Evolutionary conservation across 2,113 vertebrate species (phyloP), one percentile per base, ranked within the genome.

Genomic region (Myiagra hebetior): DNA sequence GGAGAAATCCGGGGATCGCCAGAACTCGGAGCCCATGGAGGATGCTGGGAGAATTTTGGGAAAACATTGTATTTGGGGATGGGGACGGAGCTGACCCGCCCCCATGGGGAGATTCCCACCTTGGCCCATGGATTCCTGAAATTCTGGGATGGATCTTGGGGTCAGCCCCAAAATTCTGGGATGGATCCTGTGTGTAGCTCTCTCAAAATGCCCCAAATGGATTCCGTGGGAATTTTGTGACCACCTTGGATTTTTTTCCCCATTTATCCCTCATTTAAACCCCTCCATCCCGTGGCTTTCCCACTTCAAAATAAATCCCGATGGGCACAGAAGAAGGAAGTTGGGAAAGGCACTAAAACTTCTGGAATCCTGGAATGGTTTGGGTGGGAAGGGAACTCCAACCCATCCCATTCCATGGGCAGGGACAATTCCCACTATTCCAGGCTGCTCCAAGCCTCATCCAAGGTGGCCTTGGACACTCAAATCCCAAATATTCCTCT

Each of bases 21-120:
- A 5, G 2, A 6, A 23, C 15, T 14, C 65, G 10, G 19, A 68
- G 42, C 20, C 37, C 1, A 0, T 1, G 41, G 18, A 27, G 67
- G 27, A 24, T 7, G 27, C 3, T 27, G 57, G 55, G 27, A 59
- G 24, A 2, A 2, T 24, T 6, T 9, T 10, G 19, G 44, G 42
- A 56, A 21, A 4, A 1, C 0, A 8, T 11, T 37, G 60, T n/a
- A 30, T 65, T 83, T 26, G n/a, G n/a, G n/a, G 44, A 37, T 1
- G 4, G 33, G 9, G 49, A 31, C 0, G 0, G 79, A 62, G 41
- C 46, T 31, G 26, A 44, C 47, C 31, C 35, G 6, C 28, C 41
- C 9, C 2, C 14, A 39, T 11, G 3, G 7, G 27, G 60, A 41
- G 37, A 28, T 12, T 41, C 82, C 65, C 52, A 33, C n/a, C 63